These are phyloP conservation scores for Enteromius thamalakanensis DNA, from an alignment of 2,797 vertebrate genomes.

Conservation along the genomic window DNA sequence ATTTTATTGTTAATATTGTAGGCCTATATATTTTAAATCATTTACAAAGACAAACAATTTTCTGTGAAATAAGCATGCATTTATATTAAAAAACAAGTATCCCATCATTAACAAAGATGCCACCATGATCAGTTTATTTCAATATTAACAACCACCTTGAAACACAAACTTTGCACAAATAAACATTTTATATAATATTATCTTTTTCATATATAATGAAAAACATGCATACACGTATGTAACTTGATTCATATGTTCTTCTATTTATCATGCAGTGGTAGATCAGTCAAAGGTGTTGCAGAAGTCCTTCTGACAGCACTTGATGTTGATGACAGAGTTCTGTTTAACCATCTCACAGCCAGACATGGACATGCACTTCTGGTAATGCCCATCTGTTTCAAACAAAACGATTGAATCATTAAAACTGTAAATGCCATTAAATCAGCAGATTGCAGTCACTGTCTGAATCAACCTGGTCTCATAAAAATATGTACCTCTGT, in stretches of 20 bases:
- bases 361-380: constrained; percentile 73
- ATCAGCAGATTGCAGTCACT: neutral
- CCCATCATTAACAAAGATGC: neutral
- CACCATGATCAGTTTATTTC: neutral
- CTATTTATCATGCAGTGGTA: too few species aligned
- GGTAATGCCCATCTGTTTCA: constrained; percentile 69
- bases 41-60: neutral
- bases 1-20: neutral
- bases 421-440: neutral
- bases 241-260: neutral
- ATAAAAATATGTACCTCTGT: too few species aligned
- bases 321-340: constrained; percentile 70
- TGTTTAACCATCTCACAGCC: constrained; percentile 70
- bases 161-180: neutral
- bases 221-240: neutral
- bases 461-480: too few species aligned
- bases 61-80: neutral
- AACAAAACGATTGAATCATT: neutral
- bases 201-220: neutral
- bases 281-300: constrained; percentile 71
- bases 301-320: constrained; percentile 71
- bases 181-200: neutral
- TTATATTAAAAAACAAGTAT: neutral
- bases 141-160: neutral
- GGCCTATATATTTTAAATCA: neutral